These are phyloP conservation scores for Liodrosophila aerea DNA, from an alignment of 2,888 invertebrate species.

Conservation along the genomic window DNA sequence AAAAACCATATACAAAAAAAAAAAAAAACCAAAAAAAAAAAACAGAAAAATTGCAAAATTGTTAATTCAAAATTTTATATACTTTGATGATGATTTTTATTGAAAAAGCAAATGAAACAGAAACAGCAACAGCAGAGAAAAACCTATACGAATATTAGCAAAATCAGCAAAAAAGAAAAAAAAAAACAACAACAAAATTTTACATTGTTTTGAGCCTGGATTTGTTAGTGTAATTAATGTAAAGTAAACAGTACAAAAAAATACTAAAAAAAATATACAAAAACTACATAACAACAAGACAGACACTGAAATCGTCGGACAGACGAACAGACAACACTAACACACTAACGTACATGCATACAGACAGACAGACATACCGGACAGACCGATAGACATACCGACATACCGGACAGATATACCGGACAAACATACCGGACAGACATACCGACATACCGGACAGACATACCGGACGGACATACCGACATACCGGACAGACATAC, in stretches of 20 bases:
- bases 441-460: conserved; percentile 1
- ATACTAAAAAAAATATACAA: not conserved
- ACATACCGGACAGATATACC: conserved; percentile 36
- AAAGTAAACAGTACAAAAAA: conserved; percentile 53
- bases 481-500: conserved; percentile 39
- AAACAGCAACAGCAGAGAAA: conserved; percentile 33
- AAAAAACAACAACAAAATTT: conserved; percentile 50
- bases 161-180: conserved; percentile 41
- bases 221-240: conserved; percentile 80
- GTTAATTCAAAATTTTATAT: conserved; percentile 32
- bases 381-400: conserved; percentile 27
- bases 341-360: conserved; percentile 6
- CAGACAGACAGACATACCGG: conserved; percentile 37
- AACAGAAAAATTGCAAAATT: conserved; percentile 34
- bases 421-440: conserved; percentile 25
- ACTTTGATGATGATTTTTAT: conserved; percentile 47
- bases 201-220: conserved; percentile 81
- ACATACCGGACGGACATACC: conserved; percentile 8
- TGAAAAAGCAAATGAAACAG: conserved; percentile 54
- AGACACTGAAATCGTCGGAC: conserved; percentile 13
- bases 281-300: conserved; percentile 8
- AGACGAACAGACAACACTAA: conserved; percentile 7
- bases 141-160: conserved; percentile 35
- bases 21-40: not conserved
- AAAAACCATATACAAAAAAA: conserved; percentile 4